Evolutionary conservation across 2,797 vertebrate species (phyloP), one percentile per base, ranked within the genome.

Genomic region (Urocyon cinereoargenteus): DNA sequence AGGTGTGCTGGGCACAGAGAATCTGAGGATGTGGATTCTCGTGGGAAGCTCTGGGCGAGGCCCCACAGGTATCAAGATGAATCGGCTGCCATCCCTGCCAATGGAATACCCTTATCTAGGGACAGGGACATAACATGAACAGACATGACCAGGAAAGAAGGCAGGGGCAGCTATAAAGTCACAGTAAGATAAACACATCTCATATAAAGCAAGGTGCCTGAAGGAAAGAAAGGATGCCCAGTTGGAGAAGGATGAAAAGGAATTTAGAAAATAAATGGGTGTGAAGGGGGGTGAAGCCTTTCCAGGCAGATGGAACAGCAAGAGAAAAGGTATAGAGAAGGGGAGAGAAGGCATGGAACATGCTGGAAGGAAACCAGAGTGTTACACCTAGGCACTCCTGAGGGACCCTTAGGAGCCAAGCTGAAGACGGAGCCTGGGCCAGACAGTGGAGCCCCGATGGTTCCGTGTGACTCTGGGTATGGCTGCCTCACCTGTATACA

Each of bases 291-390:
- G 11, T 18, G 31, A 87, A 68, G 34, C 6, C 0, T 3, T 34
- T 61, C 28, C 21, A n/a, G 14, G 87, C 24, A 1, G 18, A 10
- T 64, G 81, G 78, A 49, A 55, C 22, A 59, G 28, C 7, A 22
- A 59, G 85, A 72, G 72, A 40, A 34, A 75, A 78, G 26, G 19
- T 19, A 0, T 1, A 3, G 62, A 6, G 34, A 72, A n/a, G 61
- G 22, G 22, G 26, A 51, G 11, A 12, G 15, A 26, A 51, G 26
- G 2, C 45, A n/a, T 12, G 62, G 64, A 45, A 73, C 5, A 1
- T 40, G 28, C 89, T 62, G 55, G 93, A 61, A 90, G 83, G 55
- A 82, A 90, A n/a, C 45, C 24, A 55, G 26, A 24, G 36, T 34
- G 26, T 53, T 51, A 8, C 24, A 16, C 78, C 62, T 10, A 59